Conservation (phyloP, 2,888 invertebrate genomes). For the Agrotis segetum region DNA sequence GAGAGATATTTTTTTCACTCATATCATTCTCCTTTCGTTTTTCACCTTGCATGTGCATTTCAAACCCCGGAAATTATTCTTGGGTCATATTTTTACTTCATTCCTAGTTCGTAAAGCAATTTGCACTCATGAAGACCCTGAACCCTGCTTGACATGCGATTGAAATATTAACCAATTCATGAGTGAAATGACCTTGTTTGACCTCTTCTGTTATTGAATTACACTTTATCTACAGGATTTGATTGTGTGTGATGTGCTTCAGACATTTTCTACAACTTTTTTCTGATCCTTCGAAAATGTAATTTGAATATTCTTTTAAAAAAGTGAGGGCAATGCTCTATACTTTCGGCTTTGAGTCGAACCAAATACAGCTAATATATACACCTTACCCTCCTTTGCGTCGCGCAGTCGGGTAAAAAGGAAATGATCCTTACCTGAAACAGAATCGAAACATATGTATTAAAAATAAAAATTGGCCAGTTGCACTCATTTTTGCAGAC, state of each 20-base stretch:
- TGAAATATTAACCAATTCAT: constrained; percentile 11
- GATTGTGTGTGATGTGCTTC: not conserved
- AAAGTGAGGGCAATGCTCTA: no score
- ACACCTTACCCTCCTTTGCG: no score
- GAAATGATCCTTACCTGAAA: no score
- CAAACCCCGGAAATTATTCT: not conserved
- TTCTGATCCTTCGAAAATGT: not conserved
- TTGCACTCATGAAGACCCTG: not conserved
- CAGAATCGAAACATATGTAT: no score
- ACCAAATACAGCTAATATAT: no score
- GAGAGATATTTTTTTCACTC: no score
- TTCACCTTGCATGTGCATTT: not conserved
- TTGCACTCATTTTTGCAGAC: no score
- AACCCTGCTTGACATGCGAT: constrained; percentile 9
- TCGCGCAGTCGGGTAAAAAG: no score
- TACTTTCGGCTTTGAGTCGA: no score
- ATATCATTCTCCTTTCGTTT: no score
- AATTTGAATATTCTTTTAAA: not conserved
- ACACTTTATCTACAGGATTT: not conserved
- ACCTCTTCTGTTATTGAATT: constrained; percentile 23
- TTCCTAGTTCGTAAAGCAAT: constrained; percentile 5
- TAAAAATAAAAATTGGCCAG: no score
- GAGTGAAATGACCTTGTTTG: constrained; percentile 19
- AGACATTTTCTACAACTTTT: not conserved
- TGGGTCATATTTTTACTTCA: not conserved